phyloP scores from a whole-genome alignment of 2,888 invertebrate genomes.

The Caenorhabditis sp. region DNA sequence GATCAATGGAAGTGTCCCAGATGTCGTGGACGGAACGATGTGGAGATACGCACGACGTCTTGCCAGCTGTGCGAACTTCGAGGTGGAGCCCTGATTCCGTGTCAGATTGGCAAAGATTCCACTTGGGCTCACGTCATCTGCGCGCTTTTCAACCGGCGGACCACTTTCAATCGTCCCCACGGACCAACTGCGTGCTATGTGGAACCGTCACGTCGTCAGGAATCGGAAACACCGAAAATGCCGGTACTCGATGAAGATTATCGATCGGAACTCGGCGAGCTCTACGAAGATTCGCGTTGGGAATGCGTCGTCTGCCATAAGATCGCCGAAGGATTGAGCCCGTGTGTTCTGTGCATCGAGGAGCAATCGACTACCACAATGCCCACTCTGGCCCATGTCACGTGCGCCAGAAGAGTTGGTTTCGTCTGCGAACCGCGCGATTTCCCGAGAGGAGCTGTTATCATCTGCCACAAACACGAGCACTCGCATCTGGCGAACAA shows the following conservation, averaged over 20 bases:
- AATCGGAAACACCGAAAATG: constrained; percentile 15
- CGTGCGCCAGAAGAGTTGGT: constrained; percentile 85
- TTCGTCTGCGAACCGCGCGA: constrained; percentile 65
- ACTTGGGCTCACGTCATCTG: constrained; percentile 78
- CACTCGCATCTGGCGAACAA: constrained; percentile 26
- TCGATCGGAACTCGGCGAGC: constrained; percentile 36
- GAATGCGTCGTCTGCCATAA: constrained; percentile 60
- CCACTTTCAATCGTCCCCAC: constrained; percentile 36
- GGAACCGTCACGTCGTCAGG: constrained; percentile 47
- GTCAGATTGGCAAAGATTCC: constrained; percentile 53
- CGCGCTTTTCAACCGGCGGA: constrained; percentile 69
- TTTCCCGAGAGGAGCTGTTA: constrained; percentile 51
- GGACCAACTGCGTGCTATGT: constrained; percentile 52
- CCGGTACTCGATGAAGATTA: constrained; percentile 24
- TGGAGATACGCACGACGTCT: constrained; percentile 64
- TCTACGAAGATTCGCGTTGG: constrained; percentile 53
- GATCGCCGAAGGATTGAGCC: constrained; percentile 53
- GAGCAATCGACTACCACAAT: constrained; percentile 80
- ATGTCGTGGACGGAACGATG: constrained; percentile 65
- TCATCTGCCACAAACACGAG: constrained; percentile 67
- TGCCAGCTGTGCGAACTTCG: constrained; percentile 77
- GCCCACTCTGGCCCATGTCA: constrained; percentile 84
- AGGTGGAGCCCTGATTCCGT: constrained; percentile 76
- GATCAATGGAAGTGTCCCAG: constrained; percentile 73
- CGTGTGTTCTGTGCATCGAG: constrained; percentile 54